Percentiles rank a stretch among this genome's conserved stretches.
These are phyloP conservation scores for Odontamblyopus lacepedii DNA, from an alignment of 2,797 vertebrate species.

Conservation along the genomic window DNA sequence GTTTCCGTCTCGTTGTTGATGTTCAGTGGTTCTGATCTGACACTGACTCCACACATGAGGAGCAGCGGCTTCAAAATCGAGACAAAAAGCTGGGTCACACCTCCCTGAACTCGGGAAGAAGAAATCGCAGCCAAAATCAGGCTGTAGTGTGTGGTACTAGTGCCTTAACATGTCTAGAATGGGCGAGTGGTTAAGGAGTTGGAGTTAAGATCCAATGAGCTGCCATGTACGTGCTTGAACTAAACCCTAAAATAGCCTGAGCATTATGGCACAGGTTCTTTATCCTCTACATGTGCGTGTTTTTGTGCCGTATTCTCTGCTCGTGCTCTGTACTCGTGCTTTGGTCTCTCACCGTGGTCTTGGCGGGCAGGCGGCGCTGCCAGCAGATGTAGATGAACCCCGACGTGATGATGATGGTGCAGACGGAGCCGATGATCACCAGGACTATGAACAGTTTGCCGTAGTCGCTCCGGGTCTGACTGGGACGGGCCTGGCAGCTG, in stretches of 20 bases:
- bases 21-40: no score
- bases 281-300: not conserved
- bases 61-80: no score
- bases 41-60: no score
- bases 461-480: slow-evolving; percentile 90
- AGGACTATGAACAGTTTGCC: slow-evolving; percentile 94
- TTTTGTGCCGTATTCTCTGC: not conserved
- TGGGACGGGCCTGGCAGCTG: slow-evolving; percentile 84
- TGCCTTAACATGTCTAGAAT: slow-evolving; percentile 70
- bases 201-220: slow-evolving; percentile 85
- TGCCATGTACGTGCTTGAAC: no score
- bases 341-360: slow-evolving; percentile 82
- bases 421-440: slow-evolving; percentile 94
- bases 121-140: no score
- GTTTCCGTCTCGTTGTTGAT: no score
- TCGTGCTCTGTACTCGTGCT: no score
- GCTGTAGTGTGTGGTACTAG: no score
- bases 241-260: no score
- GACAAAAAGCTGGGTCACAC: no score
- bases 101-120: no score
- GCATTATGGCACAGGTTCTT: no score
- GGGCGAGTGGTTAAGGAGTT: slow-evolving; percentile 89
- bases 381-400: slow-evolving; percentile 97
- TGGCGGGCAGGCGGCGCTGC: slow-evolving; percentile 90
- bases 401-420: slow-evolving; percentile 93